Evolutionary conservation across 2,888 invertebrate genomes (phyloP), one percentile per base, ranked within the genome.

Genomic region (Mycalesis mineus): DNA sequence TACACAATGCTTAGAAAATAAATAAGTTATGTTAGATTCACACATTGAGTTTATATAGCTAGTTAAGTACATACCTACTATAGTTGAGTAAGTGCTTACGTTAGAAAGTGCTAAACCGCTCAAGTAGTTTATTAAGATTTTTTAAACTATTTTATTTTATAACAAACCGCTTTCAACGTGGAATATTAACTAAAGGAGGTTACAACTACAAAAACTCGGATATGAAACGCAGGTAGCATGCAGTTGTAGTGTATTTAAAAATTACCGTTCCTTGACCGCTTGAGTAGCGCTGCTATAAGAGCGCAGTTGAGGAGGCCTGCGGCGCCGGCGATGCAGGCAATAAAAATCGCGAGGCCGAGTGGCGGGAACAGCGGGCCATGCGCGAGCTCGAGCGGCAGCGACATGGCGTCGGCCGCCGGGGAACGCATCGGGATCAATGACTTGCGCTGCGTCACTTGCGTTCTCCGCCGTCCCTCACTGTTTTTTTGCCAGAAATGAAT

Each of bases 381-480:
- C 65, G 67, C 68, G 62, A 70, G 72, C 74, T 74, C 75, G 74
- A 67, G 75, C 77, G 22, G 5, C 3, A 75, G 78, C 73, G 79
- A 68, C 84, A 82, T 83, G 72, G 80, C 72, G 85, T 80, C 84
- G 80, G 72, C 75, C 72, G 78, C 70, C 76, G 83, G 78, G 84
- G 86, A 84, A 78, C 78, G 82, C 74, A 71, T 68, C 78, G 88
- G 88, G 88, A 88, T 83, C 88, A 88, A 88, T 88, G 89, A 88
- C 88, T 86, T 75, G 71, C 74, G 68, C n/a, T n/a, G n/a, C 86
- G 84, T 80, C 82, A 79, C 80, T 74, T 75, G 80, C 85, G 79
- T 80, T 75, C 82, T 72, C 81, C 68, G 81, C 87, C 68, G 91
- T 78, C 78, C 75, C 68, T 70, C 65, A 70, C 65, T 65, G 66